Conservation (phyloP, 2,888 invertebrate genomes). For the Embidobia sp. region DNA sequence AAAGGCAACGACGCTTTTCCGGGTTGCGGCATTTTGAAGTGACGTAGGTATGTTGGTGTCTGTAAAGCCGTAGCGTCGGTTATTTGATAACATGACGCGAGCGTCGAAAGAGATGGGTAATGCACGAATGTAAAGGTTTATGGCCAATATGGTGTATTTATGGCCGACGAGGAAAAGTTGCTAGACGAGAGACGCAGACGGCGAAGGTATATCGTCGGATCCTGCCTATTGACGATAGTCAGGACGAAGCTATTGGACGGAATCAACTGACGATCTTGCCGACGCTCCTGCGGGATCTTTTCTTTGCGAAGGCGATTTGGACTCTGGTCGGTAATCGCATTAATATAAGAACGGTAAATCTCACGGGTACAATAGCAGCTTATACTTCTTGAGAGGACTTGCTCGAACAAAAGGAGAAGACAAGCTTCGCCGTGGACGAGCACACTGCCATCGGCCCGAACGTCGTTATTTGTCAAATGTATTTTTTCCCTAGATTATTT, state of each 20-base stretch:
- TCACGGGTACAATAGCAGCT: constrained; percentile 72
- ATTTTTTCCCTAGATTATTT: constrained; percentile 43
- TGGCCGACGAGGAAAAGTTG: constrained; percentile 72
- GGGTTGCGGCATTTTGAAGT: constrained; percentile 54
- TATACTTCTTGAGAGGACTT: constrained; percentile 59
- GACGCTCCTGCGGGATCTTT: constrained; percentile 63
- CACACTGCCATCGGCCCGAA: constrained; percentile 11
- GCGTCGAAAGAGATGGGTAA: constrained; percentile 73
- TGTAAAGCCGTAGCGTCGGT: constrained; percentile 71
- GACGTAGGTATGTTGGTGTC: constrained; percentile 34
- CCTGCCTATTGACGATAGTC: constrained; percentile 60
- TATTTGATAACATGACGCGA: constrained; percentile 73
- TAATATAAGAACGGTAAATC: constrained; percentile 78
- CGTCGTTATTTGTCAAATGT: constrained; percentile 46
- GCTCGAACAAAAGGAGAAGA: constrained; percentile 58
- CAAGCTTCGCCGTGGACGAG: constrained; percentile 42
- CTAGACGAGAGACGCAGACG: constrained; percentile 30
- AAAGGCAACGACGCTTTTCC: constrained; percentile 46
- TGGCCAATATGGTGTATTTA: constrained; percentile 80
- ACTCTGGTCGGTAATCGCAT: constrained; percentile 74
- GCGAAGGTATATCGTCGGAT: constrained; percentile 48
- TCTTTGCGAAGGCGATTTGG: constrained; percentile 62
- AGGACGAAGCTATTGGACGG: constrained; percentile 54
- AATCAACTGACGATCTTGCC: constrained; percentile 62
- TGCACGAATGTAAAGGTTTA: constrained; percentile 79